Base-by-base conservation (phyloP, 2,113 vertebrate genomes). In the Bucco capensis region DNA sequence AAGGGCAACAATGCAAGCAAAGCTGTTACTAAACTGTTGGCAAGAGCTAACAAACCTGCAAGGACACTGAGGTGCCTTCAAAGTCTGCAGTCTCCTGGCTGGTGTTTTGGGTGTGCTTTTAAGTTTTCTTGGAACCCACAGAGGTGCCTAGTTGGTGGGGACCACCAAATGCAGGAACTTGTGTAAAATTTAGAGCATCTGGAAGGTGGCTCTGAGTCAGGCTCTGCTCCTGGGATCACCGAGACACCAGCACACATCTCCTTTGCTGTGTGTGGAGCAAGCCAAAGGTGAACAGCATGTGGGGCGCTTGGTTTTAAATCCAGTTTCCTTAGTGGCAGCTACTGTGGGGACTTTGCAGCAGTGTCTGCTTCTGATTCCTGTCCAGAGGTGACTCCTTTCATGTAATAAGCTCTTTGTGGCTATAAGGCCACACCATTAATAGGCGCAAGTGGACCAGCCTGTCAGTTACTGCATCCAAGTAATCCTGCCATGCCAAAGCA, bases 21-120 rank as follows among this genome's bases (percentile, higher is more conserved):
- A 58, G 56, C 61, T 60, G 38, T 66, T 11, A 27, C n/a, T 67
- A 28, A 46, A 9, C 53, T 6, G 14, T 14, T 38, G 53, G 58
- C 18, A 31, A 53, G 50, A 49, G 7, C 62, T 49, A 33, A 30
- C 28, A 38, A 50, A 21, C n/a, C 40, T 35, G n/a, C 23, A 61
- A 37, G 15, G 28, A 11, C 9, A 33, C 5, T 0, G 0, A 27
- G 44, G 37, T 1, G 10, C 38, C 28, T 58, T 27, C 27, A 7
- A 12, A 75, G 49, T 19, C 37, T 24, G 56, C 33, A 30, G 35
- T 23, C 73, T 74, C 3, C 0, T 4, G 14, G 8, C 27, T 12
- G 27, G 17, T 31, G 6, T 31, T 74, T 19, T 11, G 53, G 12
- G 19, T 37, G 31, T 30, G 42, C 56, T 53, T 83, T 38, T 31